These are phyloP conservation scores for Spilosoma lubricipeda DNA, from an alignment of 2,888 invertebrate species.

Conservation along the genomic window DNA sequence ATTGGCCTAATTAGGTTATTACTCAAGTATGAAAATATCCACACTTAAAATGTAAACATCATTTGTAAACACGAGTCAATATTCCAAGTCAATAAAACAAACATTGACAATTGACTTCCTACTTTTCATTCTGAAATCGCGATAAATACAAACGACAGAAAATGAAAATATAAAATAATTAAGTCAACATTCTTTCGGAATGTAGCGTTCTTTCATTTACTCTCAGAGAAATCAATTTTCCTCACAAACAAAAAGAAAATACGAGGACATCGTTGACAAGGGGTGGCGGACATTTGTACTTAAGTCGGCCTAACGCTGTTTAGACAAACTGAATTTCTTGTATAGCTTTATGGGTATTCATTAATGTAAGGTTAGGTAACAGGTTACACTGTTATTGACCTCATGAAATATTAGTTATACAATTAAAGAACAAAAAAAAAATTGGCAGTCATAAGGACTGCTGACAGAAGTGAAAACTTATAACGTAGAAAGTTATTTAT, in stretches of 20 bases:
- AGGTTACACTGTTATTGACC: not conserved
- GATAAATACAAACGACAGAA: slow-evolving; percentile 5
- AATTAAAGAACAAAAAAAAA: too few relatives aligned
- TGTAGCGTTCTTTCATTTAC: slow-evolving; percentile 23
- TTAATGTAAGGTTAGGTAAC: not conserved
- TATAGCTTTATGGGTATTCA: not conserved
- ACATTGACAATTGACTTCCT: not conserved
- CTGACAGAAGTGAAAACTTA: too few relatives aligned
- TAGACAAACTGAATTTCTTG: slow-evolving; percentile 2
- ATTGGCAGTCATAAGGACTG: too few relatives aligned
- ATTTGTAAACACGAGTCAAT: not conserved
- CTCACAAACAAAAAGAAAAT: slow-evolving; percentile 15
- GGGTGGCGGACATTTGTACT: slow-evolving; percentile 4
- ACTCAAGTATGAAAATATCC: not conserved
- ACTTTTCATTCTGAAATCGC: not conserved
- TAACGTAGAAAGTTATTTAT: too few relatives aligned
- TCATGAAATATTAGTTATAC: not conserved
- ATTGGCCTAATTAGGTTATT: not conserved
- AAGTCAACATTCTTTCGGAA: slow-evolving; percentile 32
- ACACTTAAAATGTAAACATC: not conserved
- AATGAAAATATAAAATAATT: slow-evolving; percentile 26
- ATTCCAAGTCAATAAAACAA: not conserved
- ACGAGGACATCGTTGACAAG: slow-evolving; percentile 22
- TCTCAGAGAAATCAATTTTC: slow-evolving; percentile 26
- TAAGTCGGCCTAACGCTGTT: not conserved